phyloP scores from a whole-genome alignment of 2,888 invertebrate species.

The Rhyacophila evoluta region DNA sequence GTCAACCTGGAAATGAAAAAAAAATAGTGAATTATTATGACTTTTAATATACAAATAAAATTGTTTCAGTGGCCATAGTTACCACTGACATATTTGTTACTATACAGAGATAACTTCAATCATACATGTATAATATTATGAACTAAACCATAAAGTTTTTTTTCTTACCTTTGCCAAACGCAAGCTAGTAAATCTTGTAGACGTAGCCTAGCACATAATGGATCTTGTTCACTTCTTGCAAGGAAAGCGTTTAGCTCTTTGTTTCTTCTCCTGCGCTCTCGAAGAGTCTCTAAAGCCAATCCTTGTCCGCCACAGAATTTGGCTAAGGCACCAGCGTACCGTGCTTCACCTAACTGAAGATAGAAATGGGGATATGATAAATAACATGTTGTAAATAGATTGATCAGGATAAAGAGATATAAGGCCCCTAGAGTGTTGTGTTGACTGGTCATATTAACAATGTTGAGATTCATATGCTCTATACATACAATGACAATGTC shows the following conservation, averaged over 20 bases:
- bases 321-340: conserved; percentile 80
- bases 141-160: too few relatives aligned
- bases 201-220: conserved; percentile 84
- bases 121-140: too few relatives aligned
- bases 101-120: too few relatives aligned
- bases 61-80: too few relatives aligned
- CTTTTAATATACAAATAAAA: too few relatives aligned
- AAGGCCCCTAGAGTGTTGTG: too few relatives aligned
- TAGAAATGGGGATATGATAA: neutral
- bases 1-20: conserved; percentile 61
- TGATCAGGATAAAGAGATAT: too few relatives aligned
- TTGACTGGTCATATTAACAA: too few relatives aligned
- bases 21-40: too few relatives aligned
- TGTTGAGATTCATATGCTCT: too few relatives aligned
- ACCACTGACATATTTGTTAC: too few relatives aligned
- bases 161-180: conserved; percentile 71
- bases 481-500: too few relatives aligned
- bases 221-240: conserved; percentile 81
- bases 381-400: neutral
- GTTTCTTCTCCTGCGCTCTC: conserved; percentile 82
- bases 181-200: conserved; percentile 80
- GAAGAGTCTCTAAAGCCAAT: conserved; percentile 83
- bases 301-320: conserved; percentile 91
- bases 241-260: conserved; percentile 84
- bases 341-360: conserved; percentile 76